Base-by-base conservation (phyloP, 2,113 vertebrate genomes). In the Brachypteracias leptosomus region DNA sequence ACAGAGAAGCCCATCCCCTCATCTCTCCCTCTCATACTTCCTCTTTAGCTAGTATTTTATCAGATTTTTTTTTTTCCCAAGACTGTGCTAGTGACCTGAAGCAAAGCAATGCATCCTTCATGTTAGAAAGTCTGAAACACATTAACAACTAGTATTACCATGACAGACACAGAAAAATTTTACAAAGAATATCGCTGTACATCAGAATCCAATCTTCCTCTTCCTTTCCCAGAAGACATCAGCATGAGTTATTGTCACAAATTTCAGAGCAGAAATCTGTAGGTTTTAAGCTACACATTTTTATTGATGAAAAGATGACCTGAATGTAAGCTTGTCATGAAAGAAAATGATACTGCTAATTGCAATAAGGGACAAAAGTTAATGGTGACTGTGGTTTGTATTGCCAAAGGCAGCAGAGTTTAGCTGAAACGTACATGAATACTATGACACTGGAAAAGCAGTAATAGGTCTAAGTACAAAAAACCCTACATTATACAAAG, bases 401-500 rank as follows among this genome's bases (percentile, higher is more conserved):
- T 35, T 68, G 66, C 31, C 24, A 47, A 4, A 26, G 74, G 33
- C 49, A 74, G 59, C 49, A 71, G 59, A 58, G 52, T 57, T 92
- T 47, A 38, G 49, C n/a, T 12, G 26, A 54, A 20, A 13, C 16
- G 4, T 22, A 42, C 20, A 5, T 3, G 19, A 21, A 31, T 61
- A 52, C 40, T 13, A 13, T 0, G 1, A 25, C 4, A 54, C 26
- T 46, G 62, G 46, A 40, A 47, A 89, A 76, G 5, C 22, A 46
- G 31, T 21, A 57, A 31, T 7, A 44, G 15, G 11, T 47, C 4
- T 65, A 47, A 78, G 44, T 35, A 51, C 22, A 46, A 78, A 78
- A 4, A 0, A 0, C 13, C 9, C 21, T 38, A 17, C 3, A 4
- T 63, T 49, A 72, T 16, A 36, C 3, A 17, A 85, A 82, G 44